Evolutionary conservation across 1,140 invertebrate genomes (phyloP).

Genomic region (Calycopis cecrops): DNA sequence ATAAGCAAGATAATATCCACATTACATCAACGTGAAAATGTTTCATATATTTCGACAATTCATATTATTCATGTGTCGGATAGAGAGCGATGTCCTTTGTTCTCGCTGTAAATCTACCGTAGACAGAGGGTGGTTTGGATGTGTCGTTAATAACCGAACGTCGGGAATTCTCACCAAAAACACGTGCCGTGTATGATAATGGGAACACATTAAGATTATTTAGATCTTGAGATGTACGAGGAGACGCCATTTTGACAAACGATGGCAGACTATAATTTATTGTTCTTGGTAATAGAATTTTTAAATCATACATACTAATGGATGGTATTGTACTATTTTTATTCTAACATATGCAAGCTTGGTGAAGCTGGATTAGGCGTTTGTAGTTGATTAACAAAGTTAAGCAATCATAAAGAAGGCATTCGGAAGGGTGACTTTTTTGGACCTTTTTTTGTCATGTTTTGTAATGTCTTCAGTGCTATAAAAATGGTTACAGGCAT

Average conservation of each 20-base stretch:
- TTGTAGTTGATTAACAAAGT: too few species aligned
- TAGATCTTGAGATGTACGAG: slow-evolving; percentile 50
- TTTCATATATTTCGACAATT: slow-evolving; percentile 18
- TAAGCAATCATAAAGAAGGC: too few species aligned
- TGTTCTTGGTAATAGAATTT: slow-evolving; percentile 41
- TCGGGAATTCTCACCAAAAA: slow-evolving; percentile 43
- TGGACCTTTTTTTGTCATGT: too few species aligned
- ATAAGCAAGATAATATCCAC: too few species aligned
- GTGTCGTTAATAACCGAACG: slow-evolving; percentile 48
- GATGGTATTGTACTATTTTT: too few species aligned
- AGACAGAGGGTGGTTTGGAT: slow-evolving; percentile 37
- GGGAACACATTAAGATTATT: slow-evolving; percentile 64
- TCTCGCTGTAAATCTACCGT: slow-evolving; percentile 55
- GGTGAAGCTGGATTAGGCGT: too few species aligned
- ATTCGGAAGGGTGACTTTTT: too few species aligned
- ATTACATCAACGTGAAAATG: too few species aligned
- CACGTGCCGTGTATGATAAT: slow-evolving; percentile 60
- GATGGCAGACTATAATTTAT: slow-evolving; percentile 44
- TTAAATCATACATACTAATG: background rate
- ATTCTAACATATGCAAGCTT: too few species aligned
- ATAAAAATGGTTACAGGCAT: too few species aligned
- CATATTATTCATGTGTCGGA: slow-evolving; percentile 60
- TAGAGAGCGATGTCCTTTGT: slow-evolving; percentile 63
- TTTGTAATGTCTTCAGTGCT: too few species aligned
- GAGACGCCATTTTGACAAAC: slow-evolving; percentile 44